Evolutionary conservation across 2,888 invertebrate genomes (phyloP), one percentile per base, ranked within the genome.

Genomic region (Agrochola macilenta): DNA sequence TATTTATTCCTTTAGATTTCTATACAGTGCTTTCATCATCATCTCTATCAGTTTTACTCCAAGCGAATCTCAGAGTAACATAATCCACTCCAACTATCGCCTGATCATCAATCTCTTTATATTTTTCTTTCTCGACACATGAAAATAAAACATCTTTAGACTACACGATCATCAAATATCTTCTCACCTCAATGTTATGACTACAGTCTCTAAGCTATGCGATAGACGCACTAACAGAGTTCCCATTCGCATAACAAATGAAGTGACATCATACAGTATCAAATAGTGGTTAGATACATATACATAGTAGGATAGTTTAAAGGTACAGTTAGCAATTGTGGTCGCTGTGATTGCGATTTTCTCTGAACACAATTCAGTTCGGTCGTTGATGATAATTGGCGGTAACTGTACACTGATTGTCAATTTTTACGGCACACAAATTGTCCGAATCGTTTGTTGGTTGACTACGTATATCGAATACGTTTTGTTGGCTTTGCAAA

Each of bases 361-460:
- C 69, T 69, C 74, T 66, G 68, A 69, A 82, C 57, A 78, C 63
- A 84, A 80, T 72, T 43, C 52, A 74, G 54, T 74, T 81, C 58
- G 60, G 57, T 52, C 43, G 52, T 61, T 77, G 60, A 74, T 63
- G 35, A 74, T 82, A 71, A 85, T 81, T 83, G 81, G 60, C 49
- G 58, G 79, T 72, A 65, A 83, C 78, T 52, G 82, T 71, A 69
- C 43, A 52, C 26, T 68, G 73, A 83, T 83, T 84, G 85, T n/a
- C 54, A 70, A 81, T 85, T 84, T 80, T 80, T 81, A 81, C 81
- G 43, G 64, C 72, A 72, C 43, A 84, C 69, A 75, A 61, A 65
- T 68, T 57, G 12, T 43, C 26, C 43, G 30, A 23, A 23, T 52
- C 63, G 35, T 84, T 70, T 35, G 46, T n/a, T 63, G 35, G 57